Base-by-base conservation (phyloP, 2,888 invertebrate genomes). In the Himalopsyche kuldschensis region DNA sequence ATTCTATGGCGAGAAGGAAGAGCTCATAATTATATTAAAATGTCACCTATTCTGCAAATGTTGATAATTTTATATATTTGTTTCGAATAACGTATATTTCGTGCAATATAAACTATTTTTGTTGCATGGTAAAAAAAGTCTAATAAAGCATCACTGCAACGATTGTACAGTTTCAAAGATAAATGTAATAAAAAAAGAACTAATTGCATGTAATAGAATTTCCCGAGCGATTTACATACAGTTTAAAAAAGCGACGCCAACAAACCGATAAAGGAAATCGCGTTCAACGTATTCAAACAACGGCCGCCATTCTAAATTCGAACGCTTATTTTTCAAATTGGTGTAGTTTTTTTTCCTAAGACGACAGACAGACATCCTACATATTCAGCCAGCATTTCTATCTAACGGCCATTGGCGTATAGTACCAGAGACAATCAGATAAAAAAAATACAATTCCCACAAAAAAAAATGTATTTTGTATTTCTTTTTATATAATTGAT, bases 311-410 rank as follows among this genome's bases (percentile, higher is more conserved):
- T 79, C 81, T 79, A 55, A 35, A 69, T 81, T 82, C 78, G 47
- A 75, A 75, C 55, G 69, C 69, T 27, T 69, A 69, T 69, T 69
- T 69, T 69, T 69, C 69, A 69, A 69, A 69, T 69, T 11, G 69
- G 69, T 69, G n/a, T 78, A 41, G 55, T 81, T 81, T 77, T 81
- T 55, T 77, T 81, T 77, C 17, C 27, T 75, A 75, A 80, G 75
- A 75, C 75, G 35, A 75, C 80, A 6, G 81, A 81, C 77, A 81
- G 77, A 81, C 80, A 35, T 78, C 32, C 48, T 63, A 35, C 76
- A 55, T 77, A 81, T 81, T 81, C 77, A 55, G 77, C 63, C 69
- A 69, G 69, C 27, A 69, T 69, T 69, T 69, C 69, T 69, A 69
- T 69, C 27, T 69, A 30, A 0, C 4, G 15, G 24, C 69, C 69